Conservation (phyloP, 2,113 vertebrate genomes). For the Platanista minor region DNA sequence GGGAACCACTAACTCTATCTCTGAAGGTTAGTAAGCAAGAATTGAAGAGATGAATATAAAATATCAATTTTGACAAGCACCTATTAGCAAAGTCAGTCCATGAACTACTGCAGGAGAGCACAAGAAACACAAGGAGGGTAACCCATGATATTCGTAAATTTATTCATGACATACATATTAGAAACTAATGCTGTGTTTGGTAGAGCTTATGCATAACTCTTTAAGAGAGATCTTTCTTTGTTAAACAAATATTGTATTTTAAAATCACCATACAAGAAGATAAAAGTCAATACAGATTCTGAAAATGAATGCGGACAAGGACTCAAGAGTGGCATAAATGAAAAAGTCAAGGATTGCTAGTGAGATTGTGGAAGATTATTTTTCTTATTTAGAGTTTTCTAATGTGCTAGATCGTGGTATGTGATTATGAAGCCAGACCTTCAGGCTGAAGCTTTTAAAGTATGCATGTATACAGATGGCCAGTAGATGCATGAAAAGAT, state of each 20-base stretch:
- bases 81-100: background rate
- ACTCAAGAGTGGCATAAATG: background rate
- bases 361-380: background rate
- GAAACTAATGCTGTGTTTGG: background rate
- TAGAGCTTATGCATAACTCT: background rate
- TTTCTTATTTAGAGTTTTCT: background rate
- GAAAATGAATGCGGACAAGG: background rate
- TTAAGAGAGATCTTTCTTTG: background rate
- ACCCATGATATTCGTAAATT: background rate
- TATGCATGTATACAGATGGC: background rate
- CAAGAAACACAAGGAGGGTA: background rate
- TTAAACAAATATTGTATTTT: background rate
- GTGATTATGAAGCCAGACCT: background rate
- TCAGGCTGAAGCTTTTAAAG: background rate
- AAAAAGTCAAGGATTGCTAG: background rate
- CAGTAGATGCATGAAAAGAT: background rate
- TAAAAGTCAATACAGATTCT: background rate
- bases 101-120: background rate
- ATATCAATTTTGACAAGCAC: background rate
- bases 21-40: background rate
- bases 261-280: background rate
- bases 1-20: background rate
- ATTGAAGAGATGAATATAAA: background rate
- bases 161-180: background rate
- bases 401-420: background rate